Evolutionary conservation across 2,888 invertebrate genomes (phyloP), one percentile per base, ranked within the genome.

Genomic region (Priocnemis perturbator): DNA sequence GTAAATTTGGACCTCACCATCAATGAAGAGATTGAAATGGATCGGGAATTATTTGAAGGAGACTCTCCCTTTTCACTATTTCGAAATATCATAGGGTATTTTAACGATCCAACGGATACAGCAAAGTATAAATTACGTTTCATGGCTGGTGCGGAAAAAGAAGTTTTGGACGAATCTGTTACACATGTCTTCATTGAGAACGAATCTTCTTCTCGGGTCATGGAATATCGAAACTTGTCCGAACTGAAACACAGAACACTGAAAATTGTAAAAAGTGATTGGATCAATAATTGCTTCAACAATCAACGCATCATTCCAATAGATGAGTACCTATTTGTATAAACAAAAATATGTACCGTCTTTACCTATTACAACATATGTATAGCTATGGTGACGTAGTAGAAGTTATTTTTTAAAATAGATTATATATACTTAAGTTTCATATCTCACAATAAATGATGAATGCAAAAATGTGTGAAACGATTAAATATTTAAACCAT

Each of bases 41-140:
- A 88, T 56, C 17, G 73, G n/a, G 69, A 83, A 66, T 68, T 88
- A 20, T 88, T 87, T 64, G 73, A 77, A 0, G 47, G 60, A 9
- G 76, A 67, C 15, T 86, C 86, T 0, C 78, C 85, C 0, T 85
- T 84, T 66, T 84, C 87, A 3, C 47, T 86, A 15, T 88, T 88
- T 60, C 75, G 85, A 4, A 81, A 78, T 5, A 71, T 82, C 0
- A 63, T 76, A 11, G 89, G 87, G 47, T 85, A 85, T 64, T 89
- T 89, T 57, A 66, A 78, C 19, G 76, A 86, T 67, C 48, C 70
- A 11, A 60, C 61, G 2, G 81, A 83, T 55, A 37, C 57, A 0
- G 71, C 67, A 2, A 81, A 77, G 52, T 78, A 71, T 45, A 65
- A 73, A 19, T 89, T 89, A 66, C 75, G 73, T n/a, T 87, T 86